Base-by-base conservation (phyloP, 2,888 invertebrate species). In the Metacarcinus magister region DNA sequence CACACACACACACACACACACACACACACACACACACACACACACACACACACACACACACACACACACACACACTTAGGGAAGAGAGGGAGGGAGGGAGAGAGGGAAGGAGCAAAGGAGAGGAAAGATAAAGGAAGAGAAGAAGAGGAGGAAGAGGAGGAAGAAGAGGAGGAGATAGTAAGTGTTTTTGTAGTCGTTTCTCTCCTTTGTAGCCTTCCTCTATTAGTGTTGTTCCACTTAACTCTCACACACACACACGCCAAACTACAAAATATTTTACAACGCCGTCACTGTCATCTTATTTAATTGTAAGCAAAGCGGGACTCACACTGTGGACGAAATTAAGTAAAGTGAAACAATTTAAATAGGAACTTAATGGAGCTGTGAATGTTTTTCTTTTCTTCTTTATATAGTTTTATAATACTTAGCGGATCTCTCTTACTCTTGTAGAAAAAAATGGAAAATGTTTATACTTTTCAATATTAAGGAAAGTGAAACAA, bases 21-120 rank as follows among this genome's bases (percentile, higher is more conserved):
- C 19, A 89, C 90, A 90, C 90, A 90, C 90, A 90, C 90, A 90
- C 90, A 90, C 90, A 90, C 90, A 90, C 90, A 90, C 90, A 92
- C 92, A 46, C 92, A 92, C 92, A 92, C 92, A 92, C 92, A 46
- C 7, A 46, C 92, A 44, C 91, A 44, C 91, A 44, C 91, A 43
- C 91, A 44, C 91, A 44, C 91, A 91, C 91, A 91, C 91, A 91
- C 91, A 91, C 91, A 91, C 91, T n/a, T n/a, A n/a, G 39, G 32
- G 43, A 39, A 91, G 43, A 91, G 43, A 32, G 43, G 44, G 23
- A 43, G 0, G 43, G 43, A 91, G 43, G 43, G 43, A 93, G 23
- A 54, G 28, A 48, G 28, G 54, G 54, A 54, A 19, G 23, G 46
- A 10, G 46, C 4, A 10, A 46, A 10, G 46, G 46, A 46, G 10